These are phyloP conservation scores for Percina caprodes DNA, from an alignment of 2,113 vertebrate species.

Conservation along the genomic window DNA sequence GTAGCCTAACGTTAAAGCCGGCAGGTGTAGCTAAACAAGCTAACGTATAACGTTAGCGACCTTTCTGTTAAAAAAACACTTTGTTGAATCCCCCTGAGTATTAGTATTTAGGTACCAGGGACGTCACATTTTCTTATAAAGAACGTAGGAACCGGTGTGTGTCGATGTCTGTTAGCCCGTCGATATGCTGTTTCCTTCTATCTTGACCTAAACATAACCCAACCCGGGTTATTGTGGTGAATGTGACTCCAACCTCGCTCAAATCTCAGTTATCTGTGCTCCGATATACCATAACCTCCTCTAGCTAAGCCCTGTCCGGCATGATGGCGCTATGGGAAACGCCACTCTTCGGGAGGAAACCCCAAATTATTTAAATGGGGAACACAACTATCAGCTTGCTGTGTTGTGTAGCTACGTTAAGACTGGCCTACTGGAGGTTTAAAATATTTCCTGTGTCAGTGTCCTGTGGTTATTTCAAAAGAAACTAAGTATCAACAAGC, in stretches of 20 bases:
- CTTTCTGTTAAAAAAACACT: too few relatives aligned
- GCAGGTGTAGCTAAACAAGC: not conserved
- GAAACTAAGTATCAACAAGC: too few relatives aligned
- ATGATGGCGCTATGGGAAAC: not conserved
- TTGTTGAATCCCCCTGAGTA: not conserved
- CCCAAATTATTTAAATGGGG: too few relatives aligned
- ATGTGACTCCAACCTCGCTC: not conserved
- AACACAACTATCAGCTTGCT: too few relatives aligned
- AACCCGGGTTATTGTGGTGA: not conserved
- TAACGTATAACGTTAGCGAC: too few relatives aligned
- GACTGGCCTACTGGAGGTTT: too few relatives aligned
- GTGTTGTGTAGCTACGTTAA: not conserved
- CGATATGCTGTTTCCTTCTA: too few relatives aligned
- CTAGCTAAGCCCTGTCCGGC: not conserved
- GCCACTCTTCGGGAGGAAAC: not conserved
- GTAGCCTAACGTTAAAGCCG: conserved; percentile 22
- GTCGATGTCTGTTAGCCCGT: not conserved
- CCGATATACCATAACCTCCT: not conserved
- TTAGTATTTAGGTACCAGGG: too few relatives aligned
- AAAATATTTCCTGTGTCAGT: too few relatives aligned
- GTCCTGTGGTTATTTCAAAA: too few relatives aligned
- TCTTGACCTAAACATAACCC: too few relatives aligned
- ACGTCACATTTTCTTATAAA: not conserved
- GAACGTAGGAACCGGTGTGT: too few relatives aligned
- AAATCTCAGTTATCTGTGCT: not conserved